Evolutionary conservation across 2,888 invertebrate genomes (phyloP).

Genomic region (Pantelozetes paolii): DNA sequence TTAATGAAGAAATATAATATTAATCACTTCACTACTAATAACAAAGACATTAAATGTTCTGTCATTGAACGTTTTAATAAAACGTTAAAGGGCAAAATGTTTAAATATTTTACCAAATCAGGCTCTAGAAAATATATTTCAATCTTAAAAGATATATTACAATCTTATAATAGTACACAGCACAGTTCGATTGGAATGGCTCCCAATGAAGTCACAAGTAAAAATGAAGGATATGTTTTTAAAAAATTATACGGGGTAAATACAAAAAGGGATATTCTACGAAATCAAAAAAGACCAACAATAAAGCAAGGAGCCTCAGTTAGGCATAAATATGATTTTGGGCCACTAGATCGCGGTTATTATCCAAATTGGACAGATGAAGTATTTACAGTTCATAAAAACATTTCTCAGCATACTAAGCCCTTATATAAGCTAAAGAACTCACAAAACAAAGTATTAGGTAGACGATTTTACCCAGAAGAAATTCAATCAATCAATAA

Average conservation of each 20-base stretch:
- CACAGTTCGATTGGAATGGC: background rate
- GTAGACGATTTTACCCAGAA: background rate
- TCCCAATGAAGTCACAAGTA: background rate
- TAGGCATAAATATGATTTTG: background rate
- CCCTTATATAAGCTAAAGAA: background rate
- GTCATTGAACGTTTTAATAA: constrained; percentile 50
- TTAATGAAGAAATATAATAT: constrained; percentile 11
- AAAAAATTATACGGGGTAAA: background rate
- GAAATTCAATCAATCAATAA: background rate
- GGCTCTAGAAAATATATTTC: background rate
- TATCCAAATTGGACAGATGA: background rate
- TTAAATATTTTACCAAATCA: background rate
- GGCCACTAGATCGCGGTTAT: background rate
- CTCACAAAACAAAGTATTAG: background rate
- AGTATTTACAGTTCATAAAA: background rate
- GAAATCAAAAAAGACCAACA: background rate
- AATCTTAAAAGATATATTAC: background rate
- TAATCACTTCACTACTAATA: constrained; percentile 46
- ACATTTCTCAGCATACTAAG: background rate
- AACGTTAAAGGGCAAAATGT: constrained; percentile 48
- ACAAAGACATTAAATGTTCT: constrained; percentile 49
- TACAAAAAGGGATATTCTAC: background rate
- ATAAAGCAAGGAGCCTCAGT: background rate
- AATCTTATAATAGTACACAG: background rate
- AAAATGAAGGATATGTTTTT: background rate